Percentiles rank a stretch among this genome's conserved stretches.
Evolutionary conservation across 1,140 invertebrate species (phyloP).

Genomic region (Aphaenogaster ashmeadi): DNA sequence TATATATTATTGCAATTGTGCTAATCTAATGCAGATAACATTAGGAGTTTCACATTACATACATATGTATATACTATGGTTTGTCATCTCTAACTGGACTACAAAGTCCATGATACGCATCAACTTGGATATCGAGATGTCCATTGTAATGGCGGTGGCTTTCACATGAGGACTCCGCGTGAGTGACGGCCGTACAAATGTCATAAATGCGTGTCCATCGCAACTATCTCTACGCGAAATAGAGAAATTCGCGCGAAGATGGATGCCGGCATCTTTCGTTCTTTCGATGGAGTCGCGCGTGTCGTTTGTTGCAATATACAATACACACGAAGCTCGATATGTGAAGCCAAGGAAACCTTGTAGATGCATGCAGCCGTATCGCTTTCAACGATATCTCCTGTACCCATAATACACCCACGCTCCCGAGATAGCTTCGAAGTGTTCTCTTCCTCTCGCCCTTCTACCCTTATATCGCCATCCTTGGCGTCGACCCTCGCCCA

Average conservation of each 20-base stretch:
- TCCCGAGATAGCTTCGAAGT: conserved; percentile 60
- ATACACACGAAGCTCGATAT: background rate
- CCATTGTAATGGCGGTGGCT: conserved; percentile 4
- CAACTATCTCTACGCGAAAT: conserved; percentile 47
- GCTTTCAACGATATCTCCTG: conserved; percentile 72
- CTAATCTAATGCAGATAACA: conserved; percentile 20
- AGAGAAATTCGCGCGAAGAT: conserved; percentile 41
- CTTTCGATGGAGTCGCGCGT: conserved; percentile 7
- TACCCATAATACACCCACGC: conserved; percentile 53
- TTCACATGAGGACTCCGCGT: conserved; percentile 3
- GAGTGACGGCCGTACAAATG: conserved; percentile 57
- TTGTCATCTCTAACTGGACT: conserved; percentile 6
- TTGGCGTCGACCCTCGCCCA: background rate
- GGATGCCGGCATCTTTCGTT: conserved; percentile 23
- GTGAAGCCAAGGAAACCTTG: conserved; percentile 44
- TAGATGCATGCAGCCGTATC: conserved; percentile 63
- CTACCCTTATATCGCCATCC: background rate
- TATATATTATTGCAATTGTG: background rate
- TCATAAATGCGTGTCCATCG: conserved; percentile 64
- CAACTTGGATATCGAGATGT: conserved; percentile 45
- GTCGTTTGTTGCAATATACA: background rate
- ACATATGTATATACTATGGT: background rate
- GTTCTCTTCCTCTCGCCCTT: background rate
- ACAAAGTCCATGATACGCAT: conserved; percentile 21
- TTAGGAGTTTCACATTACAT: conserved; percentile 9